Evolutionary conservation across 2,113 vertebrate genomes (phyloP), one percentile per base, ranked within the genome.

Genomic region (Dromaius novaehollandiae): DNA sequence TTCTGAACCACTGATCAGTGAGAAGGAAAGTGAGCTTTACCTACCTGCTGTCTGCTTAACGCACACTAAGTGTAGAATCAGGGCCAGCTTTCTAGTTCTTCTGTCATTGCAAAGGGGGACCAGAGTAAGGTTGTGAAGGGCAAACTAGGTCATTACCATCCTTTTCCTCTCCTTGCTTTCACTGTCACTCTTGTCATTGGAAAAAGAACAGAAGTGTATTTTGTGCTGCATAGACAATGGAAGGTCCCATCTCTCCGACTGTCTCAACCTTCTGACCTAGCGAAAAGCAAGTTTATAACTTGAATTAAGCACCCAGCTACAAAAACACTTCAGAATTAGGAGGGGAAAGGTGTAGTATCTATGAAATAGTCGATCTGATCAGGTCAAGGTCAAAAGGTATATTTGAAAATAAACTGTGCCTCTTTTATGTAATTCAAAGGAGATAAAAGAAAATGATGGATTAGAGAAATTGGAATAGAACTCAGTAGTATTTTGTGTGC

Each of bases 21-120:
- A 68, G 70, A 69, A 55, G 42, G 60, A 36, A 56, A 73, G 13
- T 32, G 9, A 65, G 1, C n/a, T 38, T 85, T 50, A 46, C 20
- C n/a, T 61, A 3, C 75, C 28, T 65, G 38, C 21, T 42, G 3
- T 40, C 44, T 30, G 34, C 30, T 44, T 60, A 73, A 32, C 1
- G 28, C 13, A 55, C 26, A 71, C 44, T 12, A 38, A 74, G 36
- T 55, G 17, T 55, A 44, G 44, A 64, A 74, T 14, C 38, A 77
- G 44, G n/a, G 88, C 3, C 12, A 48, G 9, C 10, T 82, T 82
- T 83, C 44, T n/a, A 64, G 13, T 38, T 69, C n/a, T 65, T 61
- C 22, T 38, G 15, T 25, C 56, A 5, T 50, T 53, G 18, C 0
- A 0, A 15, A 36, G 11, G 0, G 9, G 46, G 91, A 73, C 34